phyloP scores from a whole-genome alignment of 2,113 vertebrate genomes.

The Colinus virginianus region DNA sequence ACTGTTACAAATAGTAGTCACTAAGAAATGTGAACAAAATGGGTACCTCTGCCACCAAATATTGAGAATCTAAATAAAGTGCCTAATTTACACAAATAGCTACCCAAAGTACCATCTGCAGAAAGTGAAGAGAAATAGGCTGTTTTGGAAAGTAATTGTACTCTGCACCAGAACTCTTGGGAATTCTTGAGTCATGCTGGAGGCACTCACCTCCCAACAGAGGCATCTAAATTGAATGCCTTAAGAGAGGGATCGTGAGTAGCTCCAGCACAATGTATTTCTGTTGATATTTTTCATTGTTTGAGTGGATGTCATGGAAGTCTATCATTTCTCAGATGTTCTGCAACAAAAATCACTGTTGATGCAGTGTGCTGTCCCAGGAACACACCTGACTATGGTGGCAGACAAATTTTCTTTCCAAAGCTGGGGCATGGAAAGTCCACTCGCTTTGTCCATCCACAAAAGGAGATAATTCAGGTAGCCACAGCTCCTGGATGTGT shows the following conservation, averaged over 20 bases:
- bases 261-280: background rate
- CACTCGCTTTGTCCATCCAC: background rate
- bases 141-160: background rate
- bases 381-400: background rate
- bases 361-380: background rate
- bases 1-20: background rate
- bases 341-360: background rate
- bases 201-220: constrained; percentile 23
- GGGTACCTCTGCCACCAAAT: background rate
- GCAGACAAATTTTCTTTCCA: background rate
- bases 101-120: background rate
- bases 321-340: background rate
- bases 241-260: constrained; percentile 13
- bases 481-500: background rate
- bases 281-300: constrained; percentile 3
- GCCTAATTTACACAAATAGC: background rate
- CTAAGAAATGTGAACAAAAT: constrained; percentile 14
- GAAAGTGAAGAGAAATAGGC: background rate
- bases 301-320: background rate
- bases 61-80: constrained; percentile 2
- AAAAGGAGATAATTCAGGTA: background rate
- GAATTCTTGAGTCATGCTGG: constrained; percentile 25
- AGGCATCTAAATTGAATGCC: constrained; percentile 36
- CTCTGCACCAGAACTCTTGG: background rate
- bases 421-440: background rate